Evolutionary conservation across 2,797 vertebrate species (phyloP).

Genomic region (Alectoris magna): DNA sequence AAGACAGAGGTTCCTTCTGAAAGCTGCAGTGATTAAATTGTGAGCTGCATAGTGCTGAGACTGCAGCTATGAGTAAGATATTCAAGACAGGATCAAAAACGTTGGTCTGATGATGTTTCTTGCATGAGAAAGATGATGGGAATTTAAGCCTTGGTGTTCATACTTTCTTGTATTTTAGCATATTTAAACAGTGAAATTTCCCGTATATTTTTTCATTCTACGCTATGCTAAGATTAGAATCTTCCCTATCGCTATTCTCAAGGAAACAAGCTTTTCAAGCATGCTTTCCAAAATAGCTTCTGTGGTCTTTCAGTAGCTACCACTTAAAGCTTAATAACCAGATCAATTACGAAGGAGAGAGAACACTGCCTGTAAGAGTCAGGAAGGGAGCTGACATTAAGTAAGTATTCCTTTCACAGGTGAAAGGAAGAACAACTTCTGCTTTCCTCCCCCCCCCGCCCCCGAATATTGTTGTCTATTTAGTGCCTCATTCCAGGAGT

Average conservation of each 20-base stretch:
- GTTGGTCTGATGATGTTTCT: background rate
- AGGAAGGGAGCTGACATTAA: background rate
- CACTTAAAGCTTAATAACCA: background rate
- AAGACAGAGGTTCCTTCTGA: slow-evolving; percentile 3
- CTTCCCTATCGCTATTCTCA: background rate
- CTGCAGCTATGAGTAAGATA: slow-evolving; percentile 2
- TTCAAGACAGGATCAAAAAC: slow-evolving; percentile 28
- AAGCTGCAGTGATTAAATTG: background rate
- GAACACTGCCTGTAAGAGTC: background rate
- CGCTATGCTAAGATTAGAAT: background rate
- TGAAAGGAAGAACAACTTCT: background rate
- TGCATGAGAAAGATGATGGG: background rate
- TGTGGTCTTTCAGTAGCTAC: background rate
- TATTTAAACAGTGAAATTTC: background rate
- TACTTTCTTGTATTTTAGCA: background rate
- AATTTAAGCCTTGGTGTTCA: slow-evolving; percentile 11
- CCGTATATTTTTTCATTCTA: background rate
- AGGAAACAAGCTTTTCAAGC: background rate
- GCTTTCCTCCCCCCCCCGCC: no score
- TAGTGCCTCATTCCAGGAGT: background rate
- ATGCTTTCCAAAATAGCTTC: background rate
- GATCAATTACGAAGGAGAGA: background rate
- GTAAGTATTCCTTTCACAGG: background rate
- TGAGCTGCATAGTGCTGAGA: slow-evolving; percentile 10
- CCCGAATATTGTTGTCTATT: rapidly evolving